Conservation (phyloP, 2,113 vertebrate species). For the Alectura lathami region DNA sequence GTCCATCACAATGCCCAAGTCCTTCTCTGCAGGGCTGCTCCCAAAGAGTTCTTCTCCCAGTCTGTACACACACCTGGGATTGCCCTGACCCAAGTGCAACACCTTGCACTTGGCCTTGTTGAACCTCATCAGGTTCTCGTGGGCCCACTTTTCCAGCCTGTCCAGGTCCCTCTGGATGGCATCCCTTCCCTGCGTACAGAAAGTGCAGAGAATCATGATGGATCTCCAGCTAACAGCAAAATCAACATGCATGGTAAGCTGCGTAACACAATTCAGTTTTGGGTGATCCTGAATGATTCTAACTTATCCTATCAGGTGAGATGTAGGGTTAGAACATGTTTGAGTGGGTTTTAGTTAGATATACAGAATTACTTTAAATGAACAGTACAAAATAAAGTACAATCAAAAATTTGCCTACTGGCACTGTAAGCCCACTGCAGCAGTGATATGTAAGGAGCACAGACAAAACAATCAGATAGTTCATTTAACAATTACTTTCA, state of each 20-base stretch:
- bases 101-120: no score
- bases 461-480: neutral
- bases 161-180: no score
- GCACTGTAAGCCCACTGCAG: neutral
- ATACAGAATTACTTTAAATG: neutral
- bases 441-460: neutral
- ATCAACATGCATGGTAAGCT: rapidly evolving
- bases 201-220: no score
- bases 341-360: neutral
- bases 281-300: neutral
- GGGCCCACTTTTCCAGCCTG: no score
- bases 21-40: no score
- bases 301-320: neutral
- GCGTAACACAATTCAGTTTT: neutral
- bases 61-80: no score
- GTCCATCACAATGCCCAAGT: no score
- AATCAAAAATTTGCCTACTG: neutral
- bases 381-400: neutral
- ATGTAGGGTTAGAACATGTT: neutral
- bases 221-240: neutral
- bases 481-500: neutral
- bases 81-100: no score
- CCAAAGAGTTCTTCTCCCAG: no score
- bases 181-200: no score
- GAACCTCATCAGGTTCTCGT: no score